Evolutionary conservation across 2,113 vertebrate species (phyloP).

Genomic region (Microcebus griseorufus): DNA sequence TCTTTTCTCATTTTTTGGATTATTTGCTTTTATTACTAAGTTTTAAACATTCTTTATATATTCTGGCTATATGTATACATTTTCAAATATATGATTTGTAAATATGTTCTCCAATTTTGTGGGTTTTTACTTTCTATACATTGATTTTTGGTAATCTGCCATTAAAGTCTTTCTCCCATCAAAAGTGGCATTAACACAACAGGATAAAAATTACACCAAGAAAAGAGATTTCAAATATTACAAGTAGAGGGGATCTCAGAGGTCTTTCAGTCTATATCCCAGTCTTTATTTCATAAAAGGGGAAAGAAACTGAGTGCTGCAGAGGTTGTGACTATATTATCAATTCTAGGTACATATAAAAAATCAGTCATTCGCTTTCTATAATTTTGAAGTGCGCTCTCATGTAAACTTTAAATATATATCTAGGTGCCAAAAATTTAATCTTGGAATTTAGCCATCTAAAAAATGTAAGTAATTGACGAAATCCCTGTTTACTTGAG

Average conservation of each 20-base stretch:
- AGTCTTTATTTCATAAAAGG: not conserved
- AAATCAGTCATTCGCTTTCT: not conserved
- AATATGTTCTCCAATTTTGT: not conserved
- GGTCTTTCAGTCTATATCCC: not conserved
- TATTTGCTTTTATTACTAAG: slow-evolving; percentile 19
- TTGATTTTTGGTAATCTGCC: not conserved
- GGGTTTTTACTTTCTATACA: not conserved
- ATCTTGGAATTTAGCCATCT: not conserved
- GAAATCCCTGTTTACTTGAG: not conserved
- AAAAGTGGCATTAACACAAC: not conserved
- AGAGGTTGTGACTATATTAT: not conserved
- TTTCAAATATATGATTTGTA: not conserved
- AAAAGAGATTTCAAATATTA: not conserved
- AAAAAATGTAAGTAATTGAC: not conserved
- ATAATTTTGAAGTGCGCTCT: slow-evolving; percentile 6
- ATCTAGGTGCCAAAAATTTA: not conserved
- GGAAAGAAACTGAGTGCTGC: not conserved
- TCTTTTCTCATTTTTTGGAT: slow-evolving; percentile 25
- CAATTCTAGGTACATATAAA: not conserved
- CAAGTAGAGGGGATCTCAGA: not conserved
- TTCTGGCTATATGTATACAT: not conserved
- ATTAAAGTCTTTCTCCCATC: not conserved
- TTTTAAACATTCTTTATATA: slow-evolving; percentile 11
- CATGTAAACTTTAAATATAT: slow-evolving; percentile 41
- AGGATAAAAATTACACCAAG: not conserved